Evolutionary conservation across 2,888 invertebrate species (phyloP), one percentile per base, ranked within the genome.

Genomic region (Chymomyza procnemis): DNA sequence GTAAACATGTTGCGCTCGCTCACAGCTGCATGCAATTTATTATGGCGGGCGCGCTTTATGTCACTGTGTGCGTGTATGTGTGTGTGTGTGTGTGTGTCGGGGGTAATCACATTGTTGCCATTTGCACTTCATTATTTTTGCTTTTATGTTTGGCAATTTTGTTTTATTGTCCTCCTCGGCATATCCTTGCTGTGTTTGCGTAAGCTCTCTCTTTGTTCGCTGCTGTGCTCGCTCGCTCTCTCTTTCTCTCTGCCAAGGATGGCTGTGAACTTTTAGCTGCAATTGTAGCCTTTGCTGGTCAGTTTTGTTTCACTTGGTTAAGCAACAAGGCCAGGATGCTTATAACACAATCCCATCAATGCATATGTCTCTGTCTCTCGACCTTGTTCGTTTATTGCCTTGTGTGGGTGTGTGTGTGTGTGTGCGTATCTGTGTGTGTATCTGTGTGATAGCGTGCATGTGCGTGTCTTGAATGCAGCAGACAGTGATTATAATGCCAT

Each of bases 401-500:
- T 80, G 77, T 41, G 34, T n/a, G 14, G 16, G 80, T 76, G 62
- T 71, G 62, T 64, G 62, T 64, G 55, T 50, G 48, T 55, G 48
- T 66, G 61, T 34, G 47, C 61, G 60, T 54, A 63, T 68, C 56
- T 62, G 30, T 62, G 58, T 41, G 66, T 34, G 58, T 65, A 52
- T 55, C 58, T 63, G 64, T 48, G 22, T 61, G 61, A 26, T 26
- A 48, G 60, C 65, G 55, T 54, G 60, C 63, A 64, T 48, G 19
- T 61, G 62, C 56, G 66, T 69, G 80, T 69, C 73, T 67, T 63
- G 63, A 26, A 69, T 61, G 69, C 64, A 76, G 77, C 75, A 83
- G 87, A 86, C 86, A 86, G 88, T 87, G 85, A 84, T 84, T 87
- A 84, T 87, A 79, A 85, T 87, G 85, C 87, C 83, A 83, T 87